A percentile compares a stretch with the other conserved stretches of the same genome.
Conservation (phyloP, 2,113 vertebrate species). For the Chaetodon trifascialis region DNA sequence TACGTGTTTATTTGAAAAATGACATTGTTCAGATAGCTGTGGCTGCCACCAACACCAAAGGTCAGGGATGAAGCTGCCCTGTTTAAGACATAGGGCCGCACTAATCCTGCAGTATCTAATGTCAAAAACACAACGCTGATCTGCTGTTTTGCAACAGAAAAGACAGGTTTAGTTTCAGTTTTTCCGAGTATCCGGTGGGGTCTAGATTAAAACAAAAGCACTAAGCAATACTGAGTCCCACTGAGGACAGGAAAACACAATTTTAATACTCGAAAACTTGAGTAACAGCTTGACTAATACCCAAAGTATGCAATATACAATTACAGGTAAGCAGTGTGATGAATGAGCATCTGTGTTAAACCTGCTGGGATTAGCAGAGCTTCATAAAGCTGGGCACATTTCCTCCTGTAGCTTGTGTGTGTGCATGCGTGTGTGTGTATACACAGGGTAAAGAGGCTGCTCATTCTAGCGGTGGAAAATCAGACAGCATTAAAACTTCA, state of each 20-base stretch:
- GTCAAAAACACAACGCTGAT: neutral
- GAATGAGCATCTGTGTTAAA: constrained; percentile 83
- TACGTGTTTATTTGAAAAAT: neutral
- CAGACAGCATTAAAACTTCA: constrained; percentile 82
- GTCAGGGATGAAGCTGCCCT: neutral
- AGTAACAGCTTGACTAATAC: constrained; percentile 79
- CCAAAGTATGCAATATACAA: constrained; percentile 81
- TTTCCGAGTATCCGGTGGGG: constrained; percentile 26
- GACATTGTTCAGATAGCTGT: neutral
- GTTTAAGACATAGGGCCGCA: neutral
- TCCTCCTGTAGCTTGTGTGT: constrained; percentile 58
- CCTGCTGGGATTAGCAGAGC: constrained; percentile 79
- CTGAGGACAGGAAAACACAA: constrained; percentile 60
- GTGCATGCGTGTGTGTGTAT: constrained; percentile 28
- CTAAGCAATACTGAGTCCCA: constrained; percentile 29
- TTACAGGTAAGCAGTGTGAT: constrained; percentile 81
- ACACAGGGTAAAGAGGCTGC: constrained; percentile 66
- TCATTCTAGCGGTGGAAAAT: constrained; percentile 80
- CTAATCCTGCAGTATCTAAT: constrained; percentile 12
- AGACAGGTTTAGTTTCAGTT: constrained; percentile 11
- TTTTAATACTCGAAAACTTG: constrained; percentile 76
- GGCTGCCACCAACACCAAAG: neutral
- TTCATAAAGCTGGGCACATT: constrained; percentile 81
- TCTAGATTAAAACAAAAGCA: constrained; percentile 55
- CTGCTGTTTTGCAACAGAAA: constrained; percentile 19